Conservation (phyloP, 92 coral and sea anemone species). For the Epizoanthus stellaris region DNA sequence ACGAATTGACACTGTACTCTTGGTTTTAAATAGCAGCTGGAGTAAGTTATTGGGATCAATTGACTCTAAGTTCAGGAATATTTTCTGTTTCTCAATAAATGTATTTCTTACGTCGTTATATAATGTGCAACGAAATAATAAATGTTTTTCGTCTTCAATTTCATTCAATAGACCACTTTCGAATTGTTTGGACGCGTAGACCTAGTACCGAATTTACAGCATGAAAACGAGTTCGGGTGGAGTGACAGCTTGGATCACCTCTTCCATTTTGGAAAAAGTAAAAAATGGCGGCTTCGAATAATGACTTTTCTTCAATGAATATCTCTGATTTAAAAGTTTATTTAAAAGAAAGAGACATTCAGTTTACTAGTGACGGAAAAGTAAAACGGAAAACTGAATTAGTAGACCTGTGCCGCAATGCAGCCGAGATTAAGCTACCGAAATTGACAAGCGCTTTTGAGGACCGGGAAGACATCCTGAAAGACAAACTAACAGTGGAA, state of each 20-base stretch:
- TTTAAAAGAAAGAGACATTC: background rate
- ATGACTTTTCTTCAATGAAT: slow-evolving; percentile 3
- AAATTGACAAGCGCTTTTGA: background rate
- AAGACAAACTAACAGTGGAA: background rate
- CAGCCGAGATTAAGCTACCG: too few relatives aligned
- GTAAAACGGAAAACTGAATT: slow-evolving; percentile 4
- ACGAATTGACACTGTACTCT: too few relatives aligned
- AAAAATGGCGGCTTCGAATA: too few relatives aligned
- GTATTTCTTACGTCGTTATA: too few relatives aligned
- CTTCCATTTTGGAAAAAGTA: too few relatives aligned
- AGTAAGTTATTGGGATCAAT: too few relatives aligned
- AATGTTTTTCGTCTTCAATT: too few relatives aligned
- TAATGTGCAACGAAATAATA: too few relatives aligned
- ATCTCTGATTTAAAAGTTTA: background rate
- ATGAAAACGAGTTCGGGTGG: slow-evolving; percentile 9
- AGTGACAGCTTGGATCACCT: background rate
- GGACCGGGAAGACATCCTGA: background rate
- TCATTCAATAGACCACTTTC: too few relatives aligned
- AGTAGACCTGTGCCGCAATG: background rate
- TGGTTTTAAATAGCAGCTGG: too few relatives aligned
- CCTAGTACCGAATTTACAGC: background rate
- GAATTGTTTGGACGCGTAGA: background rate
- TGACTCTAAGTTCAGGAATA: too few relatives aligned
- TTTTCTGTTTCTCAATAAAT: too few relatives aligned
- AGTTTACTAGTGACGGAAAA: background rate